Conservation (phyloP, 2,888 invertebrate species). For the Agrilus cyanescens region DNA sequence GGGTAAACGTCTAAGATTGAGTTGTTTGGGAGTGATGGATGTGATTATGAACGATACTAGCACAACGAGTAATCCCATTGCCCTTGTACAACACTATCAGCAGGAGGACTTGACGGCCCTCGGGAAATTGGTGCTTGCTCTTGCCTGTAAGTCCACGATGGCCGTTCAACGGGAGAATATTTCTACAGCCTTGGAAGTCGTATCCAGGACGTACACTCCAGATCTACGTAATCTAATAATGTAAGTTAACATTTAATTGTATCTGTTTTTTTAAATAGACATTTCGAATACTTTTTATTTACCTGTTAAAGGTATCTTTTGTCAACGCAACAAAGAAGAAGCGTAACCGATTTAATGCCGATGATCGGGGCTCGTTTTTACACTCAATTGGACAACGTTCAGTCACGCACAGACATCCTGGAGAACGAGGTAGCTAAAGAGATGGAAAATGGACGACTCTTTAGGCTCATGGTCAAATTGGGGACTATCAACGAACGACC, state of each 20-base stretch:
- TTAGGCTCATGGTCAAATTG: constrained; percentile 82
- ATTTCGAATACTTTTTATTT: neutral
- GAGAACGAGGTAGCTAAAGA: constrained; percentile 88
- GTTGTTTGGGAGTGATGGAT: constrained; percentile 71
- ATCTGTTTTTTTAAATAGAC: neutral
- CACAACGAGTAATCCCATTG: constrained; percentile 45
- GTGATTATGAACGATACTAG: constrained; percentile 65
- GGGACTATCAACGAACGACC: constrained; percentile 92
- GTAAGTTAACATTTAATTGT: constrained; percentile 41
- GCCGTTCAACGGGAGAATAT: constrained; percentile 81
- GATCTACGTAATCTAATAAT: constrained; percentile 91
- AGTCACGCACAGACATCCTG: constrained; percentile 75
- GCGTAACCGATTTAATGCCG: constrained; percentile 95
- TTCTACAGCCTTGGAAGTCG: constrained; percentile 76
- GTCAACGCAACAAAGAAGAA: constrained; percentile 53
- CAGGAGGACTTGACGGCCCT: constrained; percentile 88
- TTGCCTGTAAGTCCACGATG: constrained; percentile 87
- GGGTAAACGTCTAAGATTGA: constrained; percentile 55
- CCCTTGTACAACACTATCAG: constrained; percentile 58
- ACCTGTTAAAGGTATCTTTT: constrained; percentile 55
- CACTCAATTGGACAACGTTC: constrained; percentile 84
- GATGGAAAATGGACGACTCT: constrained; percentile 87
- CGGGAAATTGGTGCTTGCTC: constrained; percentile 79
- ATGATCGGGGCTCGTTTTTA: constrained; percentile 98
- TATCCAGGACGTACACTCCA: constrained; percentile 80